Evolutionary conservation across 2,113 vertebrate species (phyloP).

Genomic region (Genyomyrus donnyi): DNA sequence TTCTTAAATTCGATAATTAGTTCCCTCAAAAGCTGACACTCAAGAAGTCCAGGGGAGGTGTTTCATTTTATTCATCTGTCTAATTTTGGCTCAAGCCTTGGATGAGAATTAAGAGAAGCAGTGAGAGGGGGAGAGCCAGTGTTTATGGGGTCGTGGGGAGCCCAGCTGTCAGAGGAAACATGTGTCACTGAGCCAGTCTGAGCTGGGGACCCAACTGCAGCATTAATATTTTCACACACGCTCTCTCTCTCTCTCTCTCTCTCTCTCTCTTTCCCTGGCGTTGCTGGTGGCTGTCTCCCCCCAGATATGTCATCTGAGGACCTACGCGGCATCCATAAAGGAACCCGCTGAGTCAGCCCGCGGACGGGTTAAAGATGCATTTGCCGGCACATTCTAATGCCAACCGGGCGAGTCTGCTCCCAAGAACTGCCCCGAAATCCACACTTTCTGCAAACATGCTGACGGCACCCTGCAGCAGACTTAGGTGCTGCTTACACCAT

Average conservation of each 20-base stretch:
- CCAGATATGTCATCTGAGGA: background rate
- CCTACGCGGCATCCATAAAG: background rate
- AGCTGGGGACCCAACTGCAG: conserved; percentile 5
- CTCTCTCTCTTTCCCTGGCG: background rate
- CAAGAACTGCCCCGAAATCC: background rate
- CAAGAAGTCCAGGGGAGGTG: background rate
- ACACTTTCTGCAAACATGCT: background rate
- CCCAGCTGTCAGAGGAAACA: background rate
- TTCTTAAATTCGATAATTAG: background rate
- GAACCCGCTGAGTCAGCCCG: background rate
- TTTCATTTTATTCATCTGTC: background rate
- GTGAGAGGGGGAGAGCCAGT: background rate
- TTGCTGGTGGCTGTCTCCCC: background rate
- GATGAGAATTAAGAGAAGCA: background rate
- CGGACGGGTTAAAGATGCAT: background rate
- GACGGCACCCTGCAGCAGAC: background rate
- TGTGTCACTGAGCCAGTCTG: background rate
- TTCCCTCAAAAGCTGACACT: background rate
- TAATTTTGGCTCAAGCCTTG: background rate
- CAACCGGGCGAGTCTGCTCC: background rate
- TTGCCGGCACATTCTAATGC: background rate
- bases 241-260: conserved; percentile 1
- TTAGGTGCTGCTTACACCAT: background rate
- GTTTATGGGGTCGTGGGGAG: background rate
- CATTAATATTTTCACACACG: conserved; percentile 14